phyloP scores from a whole-genome alignment of 1,140 invertebrate genomes.

The Euura lappo region DNA sequence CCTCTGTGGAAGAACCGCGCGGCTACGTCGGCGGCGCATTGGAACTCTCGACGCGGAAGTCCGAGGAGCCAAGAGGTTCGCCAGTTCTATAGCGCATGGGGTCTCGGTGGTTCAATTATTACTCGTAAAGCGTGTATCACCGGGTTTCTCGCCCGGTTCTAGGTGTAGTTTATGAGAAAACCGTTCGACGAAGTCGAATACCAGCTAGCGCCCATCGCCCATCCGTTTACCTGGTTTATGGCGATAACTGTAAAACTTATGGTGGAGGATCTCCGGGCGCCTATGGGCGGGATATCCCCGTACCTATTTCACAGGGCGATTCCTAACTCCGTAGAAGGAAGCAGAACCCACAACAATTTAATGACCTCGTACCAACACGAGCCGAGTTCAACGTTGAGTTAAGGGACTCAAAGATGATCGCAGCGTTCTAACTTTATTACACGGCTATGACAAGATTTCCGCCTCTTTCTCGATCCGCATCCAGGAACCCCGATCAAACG shows the following conservation, averaged over 20 bases:
- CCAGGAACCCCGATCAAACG: too few relatives aligned
- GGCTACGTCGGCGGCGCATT: too few relatives aligned
- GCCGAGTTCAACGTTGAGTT: neutral
- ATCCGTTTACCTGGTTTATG: constrained; percentile 1
- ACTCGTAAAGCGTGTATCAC: constrained; percentile 1
- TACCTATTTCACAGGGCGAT: neutral
- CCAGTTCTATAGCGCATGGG: neutral
- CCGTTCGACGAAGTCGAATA: neutral
- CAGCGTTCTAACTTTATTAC: constrained; percentile 1
- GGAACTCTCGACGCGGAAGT: too few relatives aligned
- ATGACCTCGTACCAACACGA: neutral
- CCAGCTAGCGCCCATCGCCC: neutral
- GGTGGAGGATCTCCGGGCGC: neutral
- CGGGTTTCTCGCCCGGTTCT: neutral
- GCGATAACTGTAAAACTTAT: neutral
- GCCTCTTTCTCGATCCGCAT: neutral
- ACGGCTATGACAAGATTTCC: neutral
- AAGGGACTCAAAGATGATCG: neutral
- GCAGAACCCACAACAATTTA: neutral
- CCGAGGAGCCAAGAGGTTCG: too few relatives aligned
- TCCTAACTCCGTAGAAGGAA: neutral
- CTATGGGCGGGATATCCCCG: too few relatives aligned
- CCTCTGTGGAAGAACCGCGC: neutral
- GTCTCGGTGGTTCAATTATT: constrained; percentile 3
- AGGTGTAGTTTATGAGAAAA: neutral